Evolutionary conservation across 2,888 invertebrate genomes (phyloP).

Genomic region (Thelaira solivaga): DNA sequence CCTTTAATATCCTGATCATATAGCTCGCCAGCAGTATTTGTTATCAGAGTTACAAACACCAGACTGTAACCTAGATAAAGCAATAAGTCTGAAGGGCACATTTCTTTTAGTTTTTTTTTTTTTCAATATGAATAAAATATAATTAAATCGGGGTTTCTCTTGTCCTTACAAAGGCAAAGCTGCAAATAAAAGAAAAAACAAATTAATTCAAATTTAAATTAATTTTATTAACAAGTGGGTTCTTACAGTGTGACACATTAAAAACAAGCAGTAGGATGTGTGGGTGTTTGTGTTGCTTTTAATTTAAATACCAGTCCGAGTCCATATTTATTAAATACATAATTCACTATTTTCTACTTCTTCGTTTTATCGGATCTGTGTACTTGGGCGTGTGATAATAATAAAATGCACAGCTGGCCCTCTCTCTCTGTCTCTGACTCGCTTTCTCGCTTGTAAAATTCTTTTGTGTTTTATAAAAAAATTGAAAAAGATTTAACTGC

Average conservation of each 20-base stretch:
- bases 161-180: conserved; percentile 22
- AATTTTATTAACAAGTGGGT: neutral
- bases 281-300: neutral
- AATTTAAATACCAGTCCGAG: neutral
- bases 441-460: neutral
- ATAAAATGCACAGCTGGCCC: too few relatives aligned
- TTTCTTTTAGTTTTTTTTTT: conserved; percentile 2
- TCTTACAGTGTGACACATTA: conserved; percentile 3
- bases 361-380: neutral
- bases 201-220: neutral
- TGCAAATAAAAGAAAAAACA: conserved; percentile 15
- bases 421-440: neutral
- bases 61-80: conserved; percentile 56
- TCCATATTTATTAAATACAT: neutral
- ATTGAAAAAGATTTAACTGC: conserved; percentile 1
- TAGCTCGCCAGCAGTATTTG: conserved; percentile 46
- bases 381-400: neutral
- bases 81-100: conserved; percentile 35
- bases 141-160: neutral
- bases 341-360: too few relatives aligned
- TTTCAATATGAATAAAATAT: neutral
- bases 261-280: neutral
- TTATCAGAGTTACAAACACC: conserved; percentile 30
- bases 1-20: conserved; percentile 77
- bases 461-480: too few relatives aligned